A percentile compares a stretch with the other conserved stretches of the same genome.
Conservation (phyloP, 2,113 vertebrate species). For the Aegotheles bennettii region DNA sequence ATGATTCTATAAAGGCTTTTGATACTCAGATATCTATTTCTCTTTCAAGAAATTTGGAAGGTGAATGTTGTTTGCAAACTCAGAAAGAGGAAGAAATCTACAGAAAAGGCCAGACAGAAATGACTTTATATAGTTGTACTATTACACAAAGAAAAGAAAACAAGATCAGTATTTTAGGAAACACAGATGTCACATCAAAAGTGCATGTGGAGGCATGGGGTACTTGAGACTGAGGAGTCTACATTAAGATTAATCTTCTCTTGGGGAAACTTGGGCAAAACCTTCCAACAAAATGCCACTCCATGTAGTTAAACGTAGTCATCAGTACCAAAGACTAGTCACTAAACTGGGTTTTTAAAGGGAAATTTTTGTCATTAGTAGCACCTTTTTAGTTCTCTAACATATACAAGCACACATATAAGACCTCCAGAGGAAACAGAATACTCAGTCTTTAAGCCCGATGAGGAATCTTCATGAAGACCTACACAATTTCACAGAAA, state of each 20-base stretch:
- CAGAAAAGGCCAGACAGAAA: not conserved
- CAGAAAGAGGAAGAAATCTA: not conserved
- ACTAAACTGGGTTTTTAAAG: not conserved
- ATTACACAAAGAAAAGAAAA: not conserved
- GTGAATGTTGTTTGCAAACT: not conserved
- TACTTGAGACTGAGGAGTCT: not conserved
- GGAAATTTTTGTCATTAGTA: not conserved
- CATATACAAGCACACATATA: not conserved
- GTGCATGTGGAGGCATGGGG: not conserved
- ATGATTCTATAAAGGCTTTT: too few species aligned
- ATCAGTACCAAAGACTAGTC: not conserved
- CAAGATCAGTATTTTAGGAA: not conserved
- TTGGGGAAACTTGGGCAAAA: not conserved
- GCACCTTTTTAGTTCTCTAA: not conserved
- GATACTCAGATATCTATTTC: not conserved
- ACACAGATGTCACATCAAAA: not conserved
- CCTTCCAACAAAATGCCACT: not conserved
- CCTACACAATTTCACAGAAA: not conserved
- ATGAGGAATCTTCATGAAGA: not conserved
- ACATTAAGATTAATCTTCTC: not conserved
- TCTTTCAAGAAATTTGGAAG: not conserved
- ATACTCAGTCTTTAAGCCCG: not conserved
- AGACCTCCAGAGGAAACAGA: not conserved
- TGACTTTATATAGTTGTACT: not conserved
- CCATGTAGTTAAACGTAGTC: rapidly evolving